Evolutionary conservation across 2,888 invertebrate species (phyloP), one percentile per base, ranked within the genome.

Genomic region (Cancer borealis): DNA sequence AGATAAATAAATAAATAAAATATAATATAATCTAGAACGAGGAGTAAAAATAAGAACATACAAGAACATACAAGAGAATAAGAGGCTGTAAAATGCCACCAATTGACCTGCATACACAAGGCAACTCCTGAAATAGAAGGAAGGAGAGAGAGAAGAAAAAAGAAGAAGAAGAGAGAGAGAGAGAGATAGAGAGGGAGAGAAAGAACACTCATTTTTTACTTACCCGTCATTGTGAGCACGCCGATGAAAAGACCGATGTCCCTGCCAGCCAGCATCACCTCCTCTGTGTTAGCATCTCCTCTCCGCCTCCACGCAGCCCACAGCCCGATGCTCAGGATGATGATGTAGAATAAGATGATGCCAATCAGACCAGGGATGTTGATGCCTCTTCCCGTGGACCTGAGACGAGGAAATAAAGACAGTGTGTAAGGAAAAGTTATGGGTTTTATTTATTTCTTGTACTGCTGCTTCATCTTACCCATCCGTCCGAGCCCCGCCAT

Each of bases 181-280:
- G 49, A 49, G 49, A 49, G 49, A 49, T 1, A 49, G 49, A 49
- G 49, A 49, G 49, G 3, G 3, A 49, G 49, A 49, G 49, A 49
- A 49, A 49, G 49, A 12, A 49, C 10, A 2, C 5, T 46, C 30
- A 21, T 17, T 14, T 10, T 1, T 8, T 17, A 17, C 93, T 94
- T 30, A 95, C 95, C 95, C 47, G 99, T 99, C 99, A 99, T 99
- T 49, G 99, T 99, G 96, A 99, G 99, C 96, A 99, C 99, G 90
- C 99, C 99, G 94, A 99, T 99, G 96, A 99, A 98, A 92, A 99
- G 97, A 10, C 99, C 99, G 96, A 99, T 99, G 96, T 99, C 99
- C 95, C 99, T 97, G 12, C 99, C 99, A 0, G 99, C 99, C 96
- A 99, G 97, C 99, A 99, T 99, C 95, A 99, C 99, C 97, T 99